A percentile compares a stretch with the other conserved stretches of the same genome.
phyloP scores from a whole-genome alignment of 2,797 vertebrate species.

The Acipenser oxyrinchus region DNA sequence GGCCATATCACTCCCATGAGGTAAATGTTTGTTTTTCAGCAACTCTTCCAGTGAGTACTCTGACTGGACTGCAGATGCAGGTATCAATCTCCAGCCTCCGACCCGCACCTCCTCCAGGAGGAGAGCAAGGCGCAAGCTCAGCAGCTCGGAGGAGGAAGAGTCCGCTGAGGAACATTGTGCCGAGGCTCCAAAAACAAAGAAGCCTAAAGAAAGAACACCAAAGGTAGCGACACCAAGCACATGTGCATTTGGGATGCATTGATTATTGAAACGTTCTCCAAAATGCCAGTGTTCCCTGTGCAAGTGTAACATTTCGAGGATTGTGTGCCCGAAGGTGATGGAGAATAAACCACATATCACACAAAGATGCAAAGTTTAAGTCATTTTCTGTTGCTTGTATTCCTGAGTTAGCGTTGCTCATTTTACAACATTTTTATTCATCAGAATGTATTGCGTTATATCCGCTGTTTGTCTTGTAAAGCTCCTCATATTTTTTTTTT shows the following conservation, averaged over 20 bases:
- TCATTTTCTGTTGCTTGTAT: neutral
- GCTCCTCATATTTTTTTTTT: neutral
- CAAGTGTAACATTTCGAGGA: no score
- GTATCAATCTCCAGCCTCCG: slow-evolving; percentile 79
- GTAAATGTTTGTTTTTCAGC: slow-evolving; percentile 38
- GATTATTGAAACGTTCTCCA: no score
- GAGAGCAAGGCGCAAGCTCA: slow-evolving; percentile 56
- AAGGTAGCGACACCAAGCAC: slow-evolving; percentile 54
- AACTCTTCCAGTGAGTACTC: slow-evolving; percentile 86
- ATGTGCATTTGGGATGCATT: no score
- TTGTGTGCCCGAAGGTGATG: no score
- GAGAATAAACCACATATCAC: no score
- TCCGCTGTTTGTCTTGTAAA: no score
- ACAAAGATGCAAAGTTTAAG: neutral
- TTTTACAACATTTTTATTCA: no score
- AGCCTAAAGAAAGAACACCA: slow-evolving; percentile 48
- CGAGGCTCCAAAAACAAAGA: slow-evolving; percentile 52
- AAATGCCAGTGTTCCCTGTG: no score
- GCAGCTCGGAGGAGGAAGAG: slow-evolving; percentile 82
- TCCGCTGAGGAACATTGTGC: slow-evolving; percentile 56
- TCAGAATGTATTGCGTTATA: no score
- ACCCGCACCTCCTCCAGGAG: slow-evolving; percentile 67
- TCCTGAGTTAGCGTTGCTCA: no score
- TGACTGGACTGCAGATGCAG: slow-evolving; percentile 89
- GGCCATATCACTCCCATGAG: slow-evolving; percentile 3